Conservation (phyloP, 2,113 vertebrate genomes). For the Notechis scutatus region DNA sequence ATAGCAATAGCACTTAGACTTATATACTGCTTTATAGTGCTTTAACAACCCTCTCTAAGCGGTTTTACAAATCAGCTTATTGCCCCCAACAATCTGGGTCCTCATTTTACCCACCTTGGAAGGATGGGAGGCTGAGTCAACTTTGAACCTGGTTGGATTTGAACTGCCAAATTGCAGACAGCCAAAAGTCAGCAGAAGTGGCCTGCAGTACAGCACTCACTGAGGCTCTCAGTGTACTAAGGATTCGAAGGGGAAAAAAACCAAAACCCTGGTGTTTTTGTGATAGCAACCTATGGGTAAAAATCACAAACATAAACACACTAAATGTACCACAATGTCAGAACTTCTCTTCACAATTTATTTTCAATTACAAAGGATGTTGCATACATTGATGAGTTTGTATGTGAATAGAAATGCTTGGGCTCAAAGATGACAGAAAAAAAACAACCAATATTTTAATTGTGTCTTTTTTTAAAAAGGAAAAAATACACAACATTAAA, state of each 20-base stretch:
- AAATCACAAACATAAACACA: constrained; percentile 5
- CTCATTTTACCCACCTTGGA: no score
- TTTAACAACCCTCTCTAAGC: no score
- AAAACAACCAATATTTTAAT: constrained; percentile 71
- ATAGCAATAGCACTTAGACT: no score
- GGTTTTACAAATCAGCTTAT: no score
- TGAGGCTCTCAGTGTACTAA: not conserved
- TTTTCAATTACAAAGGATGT: constrained; percentile 83
- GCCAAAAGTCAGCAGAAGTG: no score
- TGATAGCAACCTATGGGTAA: not conserved
- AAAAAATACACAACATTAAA: constrained; percentile 86
- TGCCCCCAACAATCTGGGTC: no score
- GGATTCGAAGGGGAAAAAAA: not conserved
- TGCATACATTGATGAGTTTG: constrained; percentile 80
- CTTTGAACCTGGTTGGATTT: no score
- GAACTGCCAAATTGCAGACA: no score
- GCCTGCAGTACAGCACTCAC: no score
- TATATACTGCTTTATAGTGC: no score
- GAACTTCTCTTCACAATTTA: constrained; percentile 73
- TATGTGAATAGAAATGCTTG: constrained; percentile 76
- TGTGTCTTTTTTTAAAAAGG: constrained; percentile 78
- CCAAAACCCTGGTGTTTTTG: not conserved
- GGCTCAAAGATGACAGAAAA: constrained; percentile 71
- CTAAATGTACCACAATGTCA: constrained; percentile 58
- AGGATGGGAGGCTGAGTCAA: no score